Evolutionary conservation across 2,797 vertebrate genomes (phyloP).

Genomic region (Sebastes miniatus): DNA sequence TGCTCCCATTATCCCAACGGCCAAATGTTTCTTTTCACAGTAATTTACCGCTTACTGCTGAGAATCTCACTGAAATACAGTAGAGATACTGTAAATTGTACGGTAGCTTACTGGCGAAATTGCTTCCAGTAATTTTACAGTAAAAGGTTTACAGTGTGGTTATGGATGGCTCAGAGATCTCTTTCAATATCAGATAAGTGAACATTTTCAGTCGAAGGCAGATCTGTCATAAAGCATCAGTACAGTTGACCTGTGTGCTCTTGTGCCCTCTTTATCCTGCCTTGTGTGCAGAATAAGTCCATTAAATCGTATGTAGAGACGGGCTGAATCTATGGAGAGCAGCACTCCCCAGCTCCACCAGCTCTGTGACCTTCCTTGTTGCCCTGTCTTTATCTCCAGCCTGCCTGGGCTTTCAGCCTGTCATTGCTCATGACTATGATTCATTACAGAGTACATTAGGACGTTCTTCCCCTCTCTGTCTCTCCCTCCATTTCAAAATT

Average conservation of each 20-base stretch:
- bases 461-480: not conserved
- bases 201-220: not conserved
- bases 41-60: not conserved
- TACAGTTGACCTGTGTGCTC: not conserved
- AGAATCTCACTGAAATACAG: not conserved
- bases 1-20: not conserved
- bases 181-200: not conserved
- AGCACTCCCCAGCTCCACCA: not conserved
- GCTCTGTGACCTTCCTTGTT: constrained; percentile 22
- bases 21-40: not conserved
- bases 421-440: constrained; percentile 39
- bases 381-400: constrained; percentile 23
- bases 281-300: constrained; percentile 8
- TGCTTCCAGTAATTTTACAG: not conserved
- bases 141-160: not conserved
- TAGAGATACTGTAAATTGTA: not conserved
- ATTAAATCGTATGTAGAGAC: not conserved
- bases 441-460: constrained; percentile 31
- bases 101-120: not conserved
- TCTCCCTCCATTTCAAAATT: not conserved
- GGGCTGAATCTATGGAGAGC: constrained; percentile 1
- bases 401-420: constrained; percentile 14
- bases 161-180: not conserved
- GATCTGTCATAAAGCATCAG: not conserved
- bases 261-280: not conserved